Conservation (phyloP, 2,113 vertebrate species). For the Porphyrio hochstetteri region DNA sequence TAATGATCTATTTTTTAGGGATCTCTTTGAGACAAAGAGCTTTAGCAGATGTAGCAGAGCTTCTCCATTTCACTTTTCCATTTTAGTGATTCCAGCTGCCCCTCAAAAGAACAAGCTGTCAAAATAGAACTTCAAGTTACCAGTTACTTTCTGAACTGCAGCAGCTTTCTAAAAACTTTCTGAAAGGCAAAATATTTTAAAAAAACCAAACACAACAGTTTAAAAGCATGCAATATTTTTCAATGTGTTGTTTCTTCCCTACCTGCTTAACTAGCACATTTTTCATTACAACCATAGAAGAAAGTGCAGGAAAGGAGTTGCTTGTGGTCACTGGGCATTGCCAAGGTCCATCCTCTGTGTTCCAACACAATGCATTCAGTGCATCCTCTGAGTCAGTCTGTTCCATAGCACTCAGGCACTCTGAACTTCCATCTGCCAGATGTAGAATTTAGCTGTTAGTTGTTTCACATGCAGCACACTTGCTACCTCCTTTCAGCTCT, state of each 20-base stretch:
- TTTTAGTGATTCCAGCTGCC: background rate
- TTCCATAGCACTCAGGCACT: constrained; percentile 84
- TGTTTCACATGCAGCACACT: background rate
- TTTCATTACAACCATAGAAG: constrained; percentile 91
- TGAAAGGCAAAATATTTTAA: background rate
- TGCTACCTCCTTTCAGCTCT: background rate
- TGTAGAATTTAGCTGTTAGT: constrained; percentile 25
- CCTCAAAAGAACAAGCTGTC: background rate
- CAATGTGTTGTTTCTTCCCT: constrained; percentile 6
- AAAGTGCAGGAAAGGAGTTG: constrained; percentile 75
- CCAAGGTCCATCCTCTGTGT: constrained; percentile 51
- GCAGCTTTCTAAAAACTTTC: background rate
- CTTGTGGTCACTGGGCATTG: constrained; percentile 67
- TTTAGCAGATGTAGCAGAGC: background rate
- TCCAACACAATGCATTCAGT: constrained; percentile 66
- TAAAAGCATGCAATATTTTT: background rate
- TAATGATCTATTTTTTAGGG: background rate
- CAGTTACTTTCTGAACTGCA: background rate
- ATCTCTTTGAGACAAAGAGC: background rate
- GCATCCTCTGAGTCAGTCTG: constrained; percentile 83
- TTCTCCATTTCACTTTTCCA: background rate
- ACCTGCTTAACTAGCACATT: constrained; percentile 89
- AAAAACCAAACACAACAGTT: background rate
- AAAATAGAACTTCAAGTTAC: background rate
- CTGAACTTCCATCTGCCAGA: constrained; percentile 85